phyloP scores from a whole-genome alignment of 2,113 vertebrate genomes.

The Syngnathus floridae region DNA sequence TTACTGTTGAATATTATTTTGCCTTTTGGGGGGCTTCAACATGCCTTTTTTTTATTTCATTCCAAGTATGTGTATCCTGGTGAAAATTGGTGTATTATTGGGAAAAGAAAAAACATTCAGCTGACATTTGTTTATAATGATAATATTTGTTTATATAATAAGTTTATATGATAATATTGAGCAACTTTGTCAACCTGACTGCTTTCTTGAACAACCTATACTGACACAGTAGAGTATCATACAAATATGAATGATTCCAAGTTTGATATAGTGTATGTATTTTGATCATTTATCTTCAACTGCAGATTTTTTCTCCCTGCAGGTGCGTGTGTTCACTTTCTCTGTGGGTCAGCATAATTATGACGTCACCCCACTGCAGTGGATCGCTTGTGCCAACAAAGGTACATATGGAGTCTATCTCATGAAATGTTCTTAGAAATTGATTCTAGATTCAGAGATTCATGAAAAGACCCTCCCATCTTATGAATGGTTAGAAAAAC shows the following conservation, averaged over 20 bases:
- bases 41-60: background rate
- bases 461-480: no score
- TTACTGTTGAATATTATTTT: background rate
- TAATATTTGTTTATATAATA: background rate
- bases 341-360: slow-evolving; percentile 97
- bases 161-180: background rate
- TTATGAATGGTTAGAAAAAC: background rate
- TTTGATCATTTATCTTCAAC: background rate
- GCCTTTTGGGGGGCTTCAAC: background rate
- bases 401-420: slow-evolving; percentile 62
- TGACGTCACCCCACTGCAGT: slow-evolving; percentile 91
- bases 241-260: background rate
- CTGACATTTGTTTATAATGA: background rate
- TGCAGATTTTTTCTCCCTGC: slow-evolving; percentile 13
- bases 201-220: background rate
- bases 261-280: background rate
- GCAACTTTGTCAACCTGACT: background rate
- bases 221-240: background rate
- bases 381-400: slow-evolving; percentile 97
- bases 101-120: background rate
- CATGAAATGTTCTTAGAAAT: background rate
- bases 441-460: background rate
- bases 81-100: background rate
- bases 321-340: slow-evolving; percentile 94
- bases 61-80: background rate